Percentiles rank a stretch among this genome's conserved stretches.
Evolutionary conservation across 2,888 invertebrate genomes (phyloP).

Genomic region (Adelognathus sp.): DNA sequence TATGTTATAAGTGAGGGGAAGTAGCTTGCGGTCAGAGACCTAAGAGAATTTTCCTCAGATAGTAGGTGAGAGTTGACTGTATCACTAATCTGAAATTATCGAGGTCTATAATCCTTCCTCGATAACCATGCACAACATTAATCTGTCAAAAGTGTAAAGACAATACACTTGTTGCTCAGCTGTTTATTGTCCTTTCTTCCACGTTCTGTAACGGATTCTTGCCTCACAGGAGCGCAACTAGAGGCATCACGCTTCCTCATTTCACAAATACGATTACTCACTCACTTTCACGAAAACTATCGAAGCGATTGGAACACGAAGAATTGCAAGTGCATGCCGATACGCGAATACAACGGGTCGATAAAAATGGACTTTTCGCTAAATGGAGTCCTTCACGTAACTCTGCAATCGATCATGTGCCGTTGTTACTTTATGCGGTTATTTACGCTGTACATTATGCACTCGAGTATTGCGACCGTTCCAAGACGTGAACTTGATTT

Average conservation of each 20-base stretch:
- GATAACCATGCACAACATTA: background rate
- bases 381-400: background rate
- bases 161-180: background rate
- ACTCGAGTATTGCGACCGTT: background rate
- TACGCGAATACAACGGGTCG: background rate
- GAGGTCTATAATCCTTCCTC: background rate
- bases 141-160: background rate
- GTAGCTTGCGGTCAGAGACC: no score
- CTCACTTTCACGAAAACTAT: slow-evolving; percentile 29
- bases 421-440: no score
- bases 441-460: background rate
- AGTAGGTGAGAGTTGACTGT: background rate
- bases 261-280: background rate
- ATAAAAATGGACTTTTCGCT: background rate
- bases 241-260: slow-evolving; percentile 35
- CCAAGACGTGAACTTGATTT: no score
- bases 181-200: background rate
- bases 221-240: slow-evolving; percentile 1
- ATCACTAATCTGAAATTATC: background rate
- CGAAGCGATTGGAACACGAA: slow-evolving; percentile 16
- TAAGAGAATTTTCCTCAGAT: no score
- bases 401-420: background rate
- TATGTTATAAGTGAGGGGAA: background rate
- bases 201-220: background rate
- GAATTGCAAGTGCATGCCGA: background rate